Percentiles rank a stretch among this genome's conserved stretches.
Conservation (phyloP, 2,113 vertebrate genomes). For the Ovibos moschatus region DNA sequence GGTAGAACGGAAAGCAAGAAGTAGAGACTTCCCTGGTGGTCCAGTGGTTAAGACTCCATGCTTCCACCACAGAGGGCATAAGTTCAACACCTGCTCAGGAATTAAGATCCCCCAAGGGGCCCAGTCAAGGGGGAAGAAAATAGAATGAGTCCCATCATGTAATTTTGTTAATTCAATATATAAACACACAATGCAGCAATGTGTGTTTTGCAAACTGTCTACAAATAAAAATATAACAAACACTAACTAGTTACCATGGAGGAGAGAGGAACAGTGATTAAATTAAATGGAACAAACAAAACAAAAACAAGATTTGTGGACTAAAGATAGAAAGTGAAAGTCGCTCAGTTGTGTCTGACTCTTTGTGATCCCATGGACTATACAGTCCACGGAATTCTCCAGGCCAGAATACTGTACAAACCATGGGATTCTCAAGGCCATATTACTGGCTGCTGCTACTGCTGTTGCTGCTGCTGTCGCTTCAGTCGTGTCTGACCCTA, state of each 20-base stretch:
- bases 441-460: too few species aligned
- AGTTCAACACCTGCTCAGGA: background rate
- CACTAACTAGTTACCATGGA: background rate
- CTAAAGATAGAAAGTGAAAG: background rate
- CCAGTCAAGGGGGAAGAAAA: accelerated
- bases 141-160: too few species aligned
- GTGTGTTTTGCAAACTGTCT: background rate
- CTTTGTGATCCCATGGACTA: background rate
- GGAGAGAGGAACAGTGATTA: background rate
- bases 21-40: background rate
- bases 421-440: too few species aligned
- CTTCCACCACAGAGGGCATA: background rate
- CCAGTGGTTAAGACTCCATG: background rate
- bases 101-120: background rate
- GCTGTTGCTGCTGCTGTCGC: too few species aligned
- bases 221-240: background rate
- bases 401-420: too few species aligned
- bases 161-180: background rate
- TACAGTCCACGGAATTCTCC: too few species aligned
- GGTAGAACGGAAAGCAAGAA: background rate
- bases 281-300: background rate
- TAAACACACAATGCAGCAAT: background rate
- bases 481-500: too few species aligned
- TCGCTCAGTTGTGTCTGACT: background rate
- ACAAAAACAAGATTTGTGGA: background rate